These are phyloP conservation scores for Heloderma charlesbogerti DNA, from an alignment of 2,113 vertebrate species.

Conservation along the genomic window DNA sequence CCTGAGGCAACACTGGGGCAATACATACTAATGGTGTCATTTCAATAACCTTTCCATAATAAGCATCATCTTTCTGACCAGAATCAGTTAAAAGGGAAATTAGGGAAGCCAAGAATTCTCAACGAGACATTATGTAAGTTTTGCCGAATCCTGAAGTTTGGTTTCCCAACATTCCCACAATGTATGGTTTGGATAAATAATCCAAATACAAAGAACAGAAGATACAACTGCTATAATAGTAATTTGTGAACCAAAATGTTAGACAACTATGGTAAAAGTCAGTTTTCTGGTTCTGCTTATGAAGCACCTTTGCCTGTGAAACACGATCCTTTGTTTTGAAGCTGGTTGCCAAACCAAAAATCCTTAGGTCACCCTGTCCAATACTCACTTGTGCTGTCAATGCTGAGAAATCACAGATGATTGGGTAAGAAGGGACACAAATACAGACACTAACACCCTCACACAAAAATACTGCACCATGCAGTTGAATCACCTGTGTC, in stretches of 20 bases:
- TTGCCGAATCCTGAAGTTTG: no score
- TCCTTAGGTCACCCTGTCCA: no score
- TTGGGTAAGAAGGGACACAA: neutral
- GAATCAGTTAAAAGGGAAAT: no score
- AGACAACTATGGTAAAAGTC: neutral
- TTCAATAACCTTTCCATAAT: neutral
- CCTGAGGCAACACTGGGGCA: no score
- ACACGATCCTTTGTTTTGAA: neutral
- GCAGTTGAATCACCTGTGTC: neutral
- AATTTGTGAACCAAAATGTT: neutral
- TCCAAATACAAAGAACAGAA: neutral
- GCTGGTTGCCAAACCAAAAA: neutral
- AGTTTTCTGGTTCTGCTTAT: neutral
- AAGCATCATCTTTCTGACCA: no score
- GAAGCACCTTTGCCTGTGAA: neutral
- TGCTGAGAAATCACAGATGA: no score
- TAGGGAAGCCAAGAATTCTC: no score
- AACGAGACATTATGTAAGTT: no score
- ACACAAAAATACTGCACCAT: neutral
- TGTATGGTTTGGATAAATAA: neutral
- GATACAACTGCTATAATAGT: neutral
- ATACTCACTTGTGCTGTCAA: no score
- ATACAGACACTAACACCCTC: neutral
- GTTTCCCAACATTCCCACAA: neutral
- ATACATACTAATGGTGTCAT: neutral